A percentile compares a stretch with the other conserved stretches of the same genome.
Conservation (phyloP, 2,797 vertebrate species). For the Gephyroberyx darwinii region DNA sequence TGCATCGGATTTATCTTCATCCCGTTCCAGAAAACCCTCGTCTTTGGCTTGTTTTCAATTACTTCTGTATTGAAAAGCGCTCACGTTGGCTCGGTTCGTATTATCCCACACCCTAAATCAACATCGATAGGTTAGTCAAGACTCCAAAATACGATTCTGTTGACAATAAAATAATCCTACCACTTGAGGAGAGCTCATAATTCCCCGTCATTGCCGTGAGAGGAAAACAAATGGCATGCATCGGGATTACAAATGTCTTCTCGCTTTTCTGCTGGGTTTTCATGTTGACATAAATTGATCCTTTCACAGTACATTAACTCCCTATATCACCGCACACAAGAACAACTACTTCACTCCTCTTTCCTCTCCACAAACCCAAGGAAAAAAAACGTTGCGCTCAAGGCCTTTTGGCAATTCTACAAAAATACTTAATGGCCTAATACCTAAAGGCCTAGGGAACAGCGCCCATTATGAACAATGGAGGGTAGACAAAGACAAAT, state of each 20-base stretch:
- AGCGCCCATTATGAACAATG: no score
- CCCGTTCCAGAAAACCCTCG: slow-evolving; percentile 30
- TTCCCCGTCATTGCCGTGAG: slow-evolving; percentile 9
- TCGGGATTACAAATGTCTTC: slow-evolving; percentile 19
- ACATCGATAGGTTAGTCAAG: slow-evolving; percentile 23
- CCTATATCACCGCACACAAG: not conserved
- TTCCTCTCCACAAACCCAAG: not conserved
- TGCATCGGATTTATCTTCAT: slow-evolving; percentile 51
- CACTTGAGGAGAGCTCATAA: slow-evolving; percentile 26
- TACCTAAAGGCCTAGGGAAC: not conserved
- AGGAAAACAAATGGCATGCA: not conserved
- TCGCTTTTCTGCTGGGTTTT: slow-evolving; percentile 18
- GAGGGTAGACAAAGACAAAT: no score
- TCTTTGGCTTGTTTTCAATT: slow-evolving; percentile 58
- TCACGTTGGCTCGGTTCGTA: slow-evolving; percentile 4
- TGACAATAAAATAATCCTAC: slow-evolving; percentile 40
- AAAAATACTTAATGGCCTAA: not conserved
- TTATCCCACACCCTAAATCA: slow-evolving; percentile 17
- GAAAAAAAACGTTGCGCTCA: not conserved
- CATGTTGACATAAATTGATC: slow-evolving; percentile 19
- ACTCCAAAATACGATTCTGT: slow-evolving; percentile 34
- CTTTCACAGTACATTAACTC: slow-evolving; percentile 16
- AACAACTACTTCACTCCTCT: slow-evolving; percentile 6
- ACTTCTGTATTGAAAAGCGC: slow-evolving; percentile 37
- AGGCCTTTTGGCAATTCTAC: not conserved